Base-by-base conservation (phyloP, 2,888 invertebrate species). In the Andrena flavipes region DNA sequence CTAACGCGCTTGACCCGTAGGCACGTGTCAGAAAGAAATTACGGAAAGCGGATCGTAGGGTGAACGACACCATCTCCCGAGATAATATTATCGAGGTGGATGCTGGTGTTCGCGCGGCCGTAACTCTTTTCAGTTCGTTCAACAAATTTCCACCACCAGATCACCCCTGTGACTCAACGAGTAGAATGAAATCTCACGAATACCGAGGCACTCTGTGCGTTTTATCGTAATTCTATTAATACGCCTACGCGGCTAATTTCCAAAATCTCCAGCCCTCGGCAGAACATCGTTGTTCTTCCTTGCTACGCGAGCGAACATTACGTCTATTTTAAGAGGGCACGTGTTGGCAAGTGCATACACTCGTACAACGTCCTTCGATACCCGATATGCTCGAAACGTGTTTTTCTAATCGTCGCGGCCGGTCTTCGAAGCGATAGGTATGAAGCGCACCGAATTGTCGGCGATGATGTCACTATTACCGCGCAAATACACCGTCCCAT, bases 241-340 rank as follows among this genome's bases (percentile, higher is more conserved):
- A 72, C n/a, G 5, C 13, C 8, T 23, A 23, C n/a, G 13, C 10
- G 51, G 33, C n/a, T 26, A 51, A 51, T 59, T 67, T 56, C 13
- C 62, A 49, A 80, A 54, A 64, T 42, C 68, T 73, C 63, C 42
- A 67, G 64, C 29, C 10, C 54, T 49, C 60, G 30, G 35, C 23
- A n/a, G 1, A 30, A 2, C n/a, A 10, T 10, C 29, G 30, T 29
- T 23, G 3, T 23, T 59, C 20, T 29, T 48, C 16, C 20, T 1
- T 1, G 48, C 1, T 3, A 1, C 7, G 16, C 7, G 4, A 20
- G 6, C 23, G 13, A 13, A n/a, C 13, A 2, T 51, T 26, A 48
- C 6, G 7, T 2, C 70, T 80, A 80, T 76, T 77, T 80, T 77
- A 68, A 80, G 77, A 76, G 23, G 35, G 26, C 48, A 69, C n/a